A percentile compares a stretch with the other conserved stretches of the same genome.
phyloP scores from a whole-genome alignment of 2,113 vertebrate species.

The Gallinago undulata region DNA sequence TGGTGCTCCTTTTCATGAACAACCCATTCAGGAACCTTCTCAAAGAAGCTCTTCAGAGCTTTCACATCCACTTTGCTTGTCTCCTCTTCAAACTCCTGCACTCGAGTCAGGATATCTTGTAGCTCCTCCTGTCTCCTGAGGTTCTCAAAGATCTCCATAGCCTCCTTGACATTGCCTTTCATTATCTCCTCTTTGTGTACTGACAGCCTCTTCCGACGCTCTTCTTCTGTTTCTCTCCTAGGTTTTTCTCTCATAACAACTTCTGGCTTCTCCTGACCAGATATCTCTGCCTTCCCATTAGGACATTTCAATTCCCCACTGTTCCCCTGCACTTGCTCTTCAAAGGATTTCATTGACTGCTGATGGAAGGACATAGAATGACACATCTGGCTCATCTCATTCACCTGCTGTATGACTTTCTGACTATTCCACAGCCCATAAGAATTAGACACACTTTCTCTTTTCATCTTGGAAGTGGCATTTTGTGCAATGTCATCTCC shows the following conservation, averaged over 20 bases:
- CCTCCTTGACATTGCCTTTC: slow-evolving; percentile 81
- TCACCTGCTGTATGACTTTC: not conserved
- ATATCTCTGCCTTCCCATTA: not conserved
- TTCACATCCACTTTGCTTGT: slow-evolving; percentile 78
- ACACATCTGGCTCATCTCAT: slow-evolving; percentile 11
- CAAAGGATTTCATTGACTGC: not conserved
- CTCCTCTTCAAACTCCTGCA: slow-evolving; percentile 86
- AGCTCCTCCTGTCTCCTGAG: slow-evolving; percentile 85
- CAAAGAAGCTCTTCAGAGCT: slow-evolving; percentile 82
- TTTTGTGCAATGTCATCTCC: not conserved
- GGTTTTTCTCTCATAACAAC: slow-evolving; percentile 81
- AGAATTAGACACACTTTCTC: not conserved
- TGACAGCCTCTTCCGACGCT: slow-evolving; percentile 83
- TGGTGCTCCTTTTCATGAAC: slow-evolving; percentile 32
- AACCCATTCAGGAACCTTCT: slow-evolving; percentile 84
- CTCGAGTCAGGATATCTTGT: slow-evolving; percentile 82
- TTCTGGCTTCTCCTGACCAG: not conserved
- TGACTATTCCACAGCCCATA: not conserved
- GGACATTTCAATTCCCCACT: not conserved
- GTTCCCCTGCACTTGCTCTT: not conserved
- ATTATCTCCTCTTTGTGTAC: slow-evolving; percentile 90
- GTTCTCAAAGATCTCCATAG: slow-evolving; percentile 85
- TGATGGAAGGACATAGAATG: slow-evolving; percentile 19
- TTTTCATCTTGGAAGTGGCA: slow-evolving; percentile 33
- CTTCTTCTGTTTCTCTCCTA: slow-evolving; percentile 81